phyloP scores from a whole-genome alignment of 2,888 invertebrate species.

The Philopedon plagiatum region DNA sequence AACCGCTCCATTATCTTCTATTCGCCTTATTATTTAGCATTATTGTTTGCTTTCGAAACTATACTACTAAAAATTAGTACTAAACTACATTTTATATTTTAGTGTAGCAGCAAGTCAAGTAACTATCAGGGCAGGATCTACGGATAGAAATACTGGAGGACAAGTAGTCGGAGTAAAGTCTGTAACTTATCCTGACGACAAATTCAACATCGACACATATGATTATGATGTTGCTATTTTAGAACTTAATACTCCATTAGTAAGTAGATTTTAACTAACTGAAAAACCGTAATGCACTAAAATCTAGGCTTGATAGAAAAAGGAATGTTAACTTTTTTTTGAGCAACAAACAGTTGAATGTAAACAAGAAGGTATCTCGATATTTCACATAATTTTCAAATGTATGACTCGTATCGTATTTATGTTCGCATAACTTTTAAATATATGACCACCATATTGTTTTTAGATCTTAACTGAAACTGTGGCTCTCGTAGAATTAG shows the following conservation, averaged over 20 bases:
- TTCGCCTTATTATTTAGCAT: no score
- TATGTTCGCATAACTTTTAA: no score
- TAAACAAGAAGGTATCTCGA: no score
- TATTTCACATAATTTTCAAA: no score
- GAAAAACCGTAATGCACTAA: no score
- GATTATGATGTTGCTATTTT: conserved; percentile 71
- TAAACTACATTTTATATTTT: no score
- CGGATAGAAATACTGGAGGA: conserved; percentile 64
- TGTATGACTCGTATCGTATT: no score
- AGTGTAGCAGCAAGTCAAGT: conserved; percentile 35
- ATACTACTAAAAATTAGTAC: not conserved
- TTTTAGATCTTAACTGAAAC: conserved; percentile 37
- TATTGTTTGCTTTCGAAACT: not conserved
- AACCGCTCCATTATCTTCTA: no score
- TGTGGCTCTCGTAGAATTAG: conserved; percentile 65
- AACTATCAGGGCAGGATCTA: conserved; percentile 69
- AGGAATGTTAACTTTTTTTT: no score
- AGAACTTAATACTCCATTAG: conserved; percentile 57
- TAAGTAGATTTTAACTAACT: conserved; percentile 28
- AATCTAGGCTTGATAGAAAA: no score
- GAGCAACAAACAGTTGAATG: no score
- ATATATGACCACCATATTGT: no score
- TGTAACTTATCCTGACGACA: conserved; percentile 67
- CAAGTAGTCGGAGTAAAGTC: conserved; percentile 70
- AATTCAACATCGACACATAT: conserved; percentile 69